These are phyloP conservation scores for Oryzias javanicus DNA, from an alignment of 2,113 vertebrate species.

Conservation along the genomic window DNA sequence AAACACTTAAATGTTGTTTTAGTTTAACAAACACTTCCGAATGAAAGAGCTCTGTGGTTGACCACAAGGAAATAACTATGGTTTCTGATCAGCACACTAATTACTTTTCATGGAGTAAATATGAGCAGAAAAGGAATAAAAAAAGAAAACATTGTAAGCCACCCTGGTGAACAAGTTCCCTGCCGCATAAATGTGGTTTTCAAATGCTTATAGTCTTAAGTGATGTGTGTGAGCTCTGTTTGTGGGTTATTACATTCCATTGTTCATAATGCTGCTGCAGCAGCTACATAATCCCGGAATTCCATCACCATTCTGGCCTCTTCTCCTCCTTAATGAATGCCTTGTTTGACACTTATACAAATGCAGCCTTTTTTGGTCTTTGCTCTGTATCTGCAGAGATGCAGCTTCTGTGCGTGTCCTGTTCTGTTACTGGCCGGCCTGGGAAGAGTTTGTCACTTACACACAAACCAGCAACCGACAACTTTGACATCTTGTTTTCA, in stretches of 20 bases:
- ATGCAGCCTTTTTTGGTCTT: slow-evolving; percentile 46
- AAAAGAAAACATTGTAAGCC: slow-evolving; percentile 52
- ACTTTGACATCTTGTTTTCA: slow-evolving; percentile 30
- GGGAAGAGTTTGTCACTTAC: slow-evolving; percentile 26
- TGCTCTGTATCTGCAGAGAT: slow-evolving; percentile 9
- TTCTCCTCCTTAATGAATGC: slow-evolving; percentile 30
- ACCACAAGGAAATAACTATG: slow-evolving; percentile 84
- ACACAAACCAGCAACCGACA: slow-evolving; percentile 18
- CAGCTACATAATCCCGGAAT: slow-evolving; percentile 34
- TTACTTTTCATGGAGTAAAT: slow-evolving; percentile 84
- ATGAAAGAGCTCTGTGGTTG: slow-evolving; percentile 78
- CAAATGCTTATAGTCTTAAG: slow-evolving; percentile 39
- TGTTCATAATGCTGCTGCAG: slow-evolving; percentile 27
- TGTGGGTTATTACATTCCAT: slow-evolving; percentile 47
- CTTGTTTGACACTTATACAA: slow-evolving; percentile 34
- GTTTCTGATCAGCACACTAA: slow-evolving; percentile 88
- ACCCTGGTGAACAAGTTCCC: slow-evolving; percentile 78
- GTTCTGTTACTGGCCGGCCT: slow-evolving; percentile 16
- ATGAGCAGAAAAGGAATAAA: slow-evolving; percentile 62
- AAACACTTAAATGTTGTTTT: slow-evolving; percentile 78
- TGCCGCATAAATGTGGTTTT: slow-evolving; percentile 53
- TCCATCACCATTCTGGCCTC: slow-evolving; percentile 29
- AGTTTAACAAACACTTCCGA: slow-evolving; percentile 79
- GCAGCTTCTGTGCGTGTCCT: slow-evolving; percentile 22
- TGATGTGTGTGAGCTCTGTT: slow-evolving; percentile 13